Base-by-base conservation (phyloP, 2,888 invertebrate species). In the Cartodere bifasciata region DNA sequence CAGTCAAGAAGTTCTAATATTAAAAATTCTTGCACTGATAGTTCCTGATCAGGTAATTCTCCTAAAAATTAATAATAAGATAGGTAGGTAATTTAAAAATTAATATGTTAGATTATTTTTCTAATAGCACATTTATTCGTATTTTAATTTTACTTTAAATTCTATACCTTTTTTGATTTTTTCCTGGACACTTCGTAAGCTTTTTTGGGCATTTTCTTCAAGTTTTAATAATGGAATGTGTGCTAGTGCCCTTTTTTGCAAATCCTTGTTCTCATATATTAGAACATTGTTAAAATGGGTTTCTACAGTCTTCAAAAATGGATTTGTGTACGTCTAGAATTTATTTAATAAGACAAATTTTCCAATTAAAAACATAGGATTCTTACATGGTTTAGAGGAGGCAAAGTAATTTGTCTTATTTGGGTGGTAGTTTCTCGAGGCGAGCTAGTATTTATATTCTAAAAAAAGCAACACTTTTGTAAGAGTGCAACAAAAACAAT, bases 1-100 rank as follows among this genome's bases (percentile, higher is more conserved):
- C 98, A 98, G 22, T 65, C 63, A 23, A 91, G 57, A 21, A 97
- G 57, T 53, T 88, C 86, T 31, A 80, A 57, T 1, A 95, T 57
- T 2, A 90, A 51, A 2, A 83, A 70, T 52, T 90, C 84, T 41
- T 78, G 73, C 34, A 74, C 64, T 1, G 72, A 65, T 29, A 45
- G 11, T 28, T 53, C 40, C 4, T n/a, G n/a, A n/a, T n/a, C n/a
- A n/a, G n/a, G n/a, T n/a, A n/a, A n/a, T n/a, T n/a, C n/a, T n/a
- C n/a, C n/a, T n/a, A n/a, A n/a, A n/a, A n/a, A n/a, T n/a, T n/a
- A n/a, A n/a, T n/a, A n/a, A n/a, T n/a, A n/a, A n/a, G n/a, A n/a
- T n/a, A n/a, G n/a, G n/a, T n/a, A n/a, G n/a, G n/a, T n/a, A n/a
- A n/a, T n/a, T n/a, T n/a, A n/a, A n/a, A n/a, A n/a, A n/a, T n/a